Conservation (phyloP, 37 sponge, comb jelly and placozoan genomes). For the Petrosia ficiformis region DNA sequence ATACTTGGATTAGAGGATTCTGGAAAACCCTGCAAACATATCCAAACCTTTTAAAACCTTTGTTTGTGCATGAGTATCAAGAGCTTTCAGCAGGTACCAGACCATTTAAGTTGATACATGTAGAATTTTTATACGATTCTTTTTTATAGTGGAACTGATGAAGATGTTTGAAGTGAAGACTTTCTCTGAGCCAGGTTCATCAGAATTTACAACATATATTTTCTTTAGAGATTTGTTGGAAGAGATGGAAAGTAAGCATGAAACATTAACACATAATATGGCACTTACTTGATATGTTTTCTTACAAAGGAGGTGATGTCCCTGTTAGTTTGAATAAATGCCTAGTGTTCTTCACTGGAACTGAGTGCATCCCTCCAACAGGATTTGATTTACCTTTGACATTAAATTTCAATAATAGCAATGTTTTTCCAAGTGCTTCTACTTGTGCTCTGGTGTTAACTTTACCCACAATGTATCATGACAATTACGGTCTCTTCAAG, state of each 20-base stretch:
- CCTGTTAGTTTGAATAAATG: not conserved
- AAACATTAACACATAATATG: not conserved
- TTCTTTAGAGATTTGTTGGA: not conserved
- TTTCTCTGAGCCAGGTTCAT: not conserved
- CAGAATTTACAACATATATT: not conserved
- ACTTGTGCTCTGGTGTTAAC: slow-evolving; percentile 24
- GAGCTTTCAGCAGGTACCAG: not conserved
- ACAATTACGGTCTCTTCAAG: not conserved
- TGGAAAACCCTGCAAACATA: not conserved
- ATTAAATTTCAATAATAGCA: not conserved
- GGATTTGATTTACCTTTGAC: slow-evolving; percentile 5
- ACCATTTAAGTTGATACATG: not conserved
- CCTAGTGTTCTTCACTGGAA: slow-evolving; percentile 24
- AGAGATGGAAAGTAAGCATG: not conserved
- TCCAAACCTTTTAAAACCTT: not conserved
- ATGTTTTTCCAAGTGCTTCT: slow-evolving; percentile 19
- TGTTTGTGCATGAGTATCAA: not conserved
- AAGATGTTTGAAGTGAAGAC: not conserved
- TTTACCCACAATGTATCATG: slow-evolving; percentile 17
- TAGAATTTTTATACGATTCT: not conserved
- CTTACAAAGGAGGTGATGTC: not conserved
- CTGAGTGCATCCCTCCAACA: slow-evolving; percentile 18
- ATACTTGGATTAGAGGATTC: not conserved
- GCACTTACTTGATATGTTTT: not conserved
- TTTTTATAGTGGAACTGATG: not conserved